A percentile compares a stretch with the other conserved stretches of the same genome.
These are phyloP conservation scores for Lamellibrachia satsuma DNA, from an alignment of 2,888 invertebrate genomes.

Conservation along the genomic window DNA sequence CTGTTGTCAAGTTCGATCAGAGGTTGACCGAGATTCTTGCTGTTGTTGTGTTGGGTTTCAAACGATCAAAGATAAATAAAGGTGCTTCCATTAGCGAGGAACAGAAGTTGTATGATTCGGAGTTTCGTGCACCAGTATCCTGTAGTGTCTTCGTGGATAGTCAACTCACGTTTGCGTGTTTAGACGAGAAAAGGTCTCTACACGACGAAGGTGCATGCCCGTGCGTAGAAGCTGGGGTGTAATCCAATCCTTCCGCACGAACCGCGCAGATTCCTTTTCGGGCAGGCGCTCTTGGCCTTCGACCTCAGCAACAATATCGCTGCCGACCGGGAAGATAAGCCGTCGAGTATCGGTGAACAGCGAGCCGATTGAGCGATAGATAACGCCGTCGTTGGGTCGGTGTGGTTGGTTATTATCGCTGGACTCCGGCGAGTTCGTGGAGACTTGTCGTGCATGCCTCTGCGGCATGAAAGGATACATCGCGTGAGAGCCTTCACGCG, in stretches of 20 bases:
- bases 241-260: not conserved
- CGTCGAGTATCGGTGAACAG: slow-evolving; percentile 2
- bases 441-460: not conserved
- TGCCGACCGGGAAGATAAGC: not conserved
- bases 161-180: not conserved
- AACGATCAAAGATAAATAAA: not conserved
- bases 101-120: not conserved
- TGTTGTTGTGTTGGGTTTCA: not conserved
- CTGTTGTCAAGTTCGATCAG: not conserved
- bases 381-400: not conserved
- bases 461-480: not conserved
- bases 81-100: not conserved
- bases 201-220: not conserved
- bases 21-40: not conserved
- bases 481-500: not conserved
- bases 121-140: not conserved
- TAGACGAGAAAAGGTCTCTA: not conserved
- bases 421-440: not conserved
- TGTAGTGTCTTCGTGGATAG: not conserved
- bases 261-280: not conserved
- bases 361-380: not conserved
- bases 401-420: not conserved
- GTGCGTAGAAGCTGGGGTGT: not conserved
- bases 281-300: not conserved
- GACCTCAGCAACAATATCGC: slow-evolving; percentile 8